Evolutionary conservation across 1,140 invertebrate species (phyloP).

Genomic region (Dolichoris vasculosae): DNA sequence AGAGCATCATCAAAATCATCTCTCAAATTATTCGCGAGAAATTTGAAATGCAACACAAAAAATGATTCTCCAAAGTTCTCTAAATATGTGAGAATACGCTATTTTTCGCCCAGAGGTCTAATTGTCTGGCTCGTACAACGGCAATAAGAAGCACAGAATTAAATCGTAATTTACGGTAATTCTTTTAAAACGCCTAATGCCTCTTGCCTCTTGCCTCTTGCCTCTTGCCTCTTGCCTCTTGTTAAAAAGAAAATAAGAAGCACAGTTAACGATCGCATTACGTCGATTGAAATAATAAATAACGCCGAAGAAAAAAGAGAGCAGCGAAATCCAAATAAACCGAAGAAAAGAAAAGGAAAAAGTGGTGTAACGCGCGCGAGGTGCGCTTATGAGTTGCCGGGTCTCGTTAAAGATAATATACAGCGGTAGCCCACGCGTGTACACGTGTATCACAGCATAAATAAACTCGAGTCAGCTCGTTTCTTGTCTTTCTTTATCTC

Average conservation of each 20-base stretch:
- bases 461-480: background rate
- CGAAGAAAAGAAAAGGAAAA: background rate
- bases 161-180: background rate
- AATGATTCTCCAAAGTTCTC: background rate
- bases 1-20: too few relatives aligned
- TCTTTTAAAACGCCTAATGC: background rate
- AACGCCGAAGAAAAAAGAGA: background rate
- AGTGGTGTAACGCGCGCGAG: background rate
- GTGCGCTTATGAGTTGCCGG: background rate
- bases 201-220: background rate
- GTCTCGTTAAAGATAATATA: constrained; percentile 23
- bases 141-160: background rate
- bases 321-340: background rate
- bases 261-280: background rate
- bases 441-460: constrained; percentile 8
- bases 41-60: background rate
- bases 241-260: background rate
- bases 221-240: background rate
- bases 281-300: constrained; percentile 6
- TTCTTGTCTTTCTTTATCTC: background rate
- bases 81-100: background rate
- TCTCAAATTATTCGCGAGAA: background rate
- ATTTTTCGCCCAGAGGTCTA: background rate
- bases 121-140: background rate
- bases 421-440: background rate